Percentiles rank a stretch among this genome's conserved stretches.
These are phyloP conservation scores for Aldabrachelys gigantea DNA, from an alignment of 2,113 vertebrate species.

Conservation along the genomic window DNA sequence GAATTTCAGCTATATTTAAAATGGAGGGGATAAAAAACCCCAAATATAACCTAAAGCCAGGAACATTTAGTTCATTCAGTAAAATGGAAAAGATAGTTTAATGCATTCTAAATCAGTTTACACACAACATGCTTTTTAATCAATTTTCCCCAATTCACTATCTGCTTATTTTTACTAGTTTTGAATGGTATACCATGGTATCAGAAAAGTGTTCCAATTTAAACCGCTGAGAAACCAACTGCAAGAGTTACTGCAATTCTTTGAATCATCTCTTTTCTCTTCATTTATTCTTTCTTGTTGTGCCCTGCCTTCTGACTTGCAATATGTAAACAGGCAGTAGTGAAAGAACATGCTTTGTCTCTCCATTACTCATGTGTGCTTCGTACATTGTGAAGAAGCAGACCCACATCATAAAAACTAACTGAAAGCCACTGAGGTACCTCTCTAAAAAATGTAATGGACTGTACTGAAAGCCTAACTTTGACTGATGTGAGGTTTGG, in stretches of 20 bases:
- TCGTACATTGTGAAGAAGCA: conserved; percentile 58
- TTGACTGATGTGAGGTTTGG: conserved; percentile 86
- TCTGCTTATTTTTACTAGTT: conserved; percentile 16
- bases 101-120: conserved; percentile 33
- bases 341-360: conserved; percentile 36
- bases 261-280: conserved; percentile 30
- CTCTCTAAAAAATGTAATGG: conserved; percentile 80
- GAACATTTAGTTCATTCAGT: conserved; percentile 31
- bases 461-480: conserved; percentile 79
- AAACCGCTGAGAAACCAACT: background rate
- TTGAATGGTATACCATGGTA: background rate
- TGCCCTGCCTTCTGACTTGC: background rate
- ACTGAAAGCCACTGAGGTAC: conserved; percentile 69
- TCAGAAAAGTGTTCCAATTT: background rate
- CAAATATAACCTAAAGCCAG: conserved; percentile 35
- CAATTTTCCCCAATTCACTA: conserved; percentile 37
- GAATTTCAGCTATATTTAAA: conserved; percentile 38
- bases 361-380: conserved; percentile 21
- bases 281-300: conserved; percentile 31
- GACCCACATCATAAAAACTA: conserved; percentile 69
- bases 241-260: background rate
- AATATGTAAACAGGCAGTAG: background rate
- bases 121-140: conserved; percentile 52
- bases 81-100: conserved; percentile 46
- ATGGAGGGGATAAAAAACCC: background rate